Evolutionary conservation across 2,888 invertebrate genomes (phyloP).

Genomic region (Charanyca ferruginea): DNA sequence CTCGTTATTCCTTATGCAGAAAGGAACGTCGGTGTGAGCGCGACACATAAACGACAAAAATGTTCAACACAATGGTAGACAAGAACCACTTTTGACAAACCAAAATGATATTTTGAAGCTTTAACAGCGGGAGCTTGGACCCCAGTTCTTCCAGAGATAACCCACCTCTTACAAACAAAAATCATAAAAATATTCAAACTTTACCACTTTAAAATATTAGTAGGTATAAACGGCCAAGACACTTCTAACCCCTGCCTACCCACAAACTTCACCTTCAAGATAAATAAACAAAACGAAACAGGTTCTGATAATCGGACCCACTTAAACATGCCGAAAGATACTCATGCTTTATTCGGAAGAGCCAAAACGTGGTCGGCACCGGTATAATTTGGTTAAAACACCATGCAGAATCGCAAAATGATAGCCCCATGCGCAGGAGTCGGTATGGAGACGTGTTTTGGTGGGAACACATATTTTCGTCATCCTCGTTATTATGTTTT

Average conservation of each 20-base stretch:
- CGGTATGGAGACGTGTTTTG: slow-evolving; percentile 48
- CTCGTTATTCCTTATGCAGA: too few relatives aligned
- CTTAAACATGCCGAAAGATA: slow-evolving; percentile 47
- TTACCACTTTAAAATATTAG: too few relatives aligned
- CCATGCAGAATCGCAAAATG: slow-evolving; percentile 64
- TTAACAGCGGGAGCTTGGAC: too few relatives aligned
- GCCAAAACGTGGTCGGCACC: slow-evolving; percentile 46
- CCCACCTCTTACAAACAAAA: too few relatives aligned
- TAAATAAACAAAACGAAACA: slow-evolving; percentile 52
- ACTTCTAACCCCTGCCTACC: not conserved
- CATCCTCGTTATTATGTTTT: slow-evolving; percentile 41
- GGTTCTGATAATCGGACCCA: slow-evolving; percentile 47
- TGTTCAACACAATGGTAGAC: too few relatives aligned
- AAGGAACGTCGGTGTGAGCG: too few relatives aligned
- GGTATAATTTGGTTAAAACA: slow-evolving; percentile 61
- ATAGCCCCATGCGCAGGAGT: slow-evolving; percentile 52
- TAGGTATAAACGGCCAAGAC: too few relatives aligned
- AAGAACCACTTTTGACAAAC: too few relatives aligned
- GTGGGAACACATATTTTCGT: slow-evolving; percentile 47
- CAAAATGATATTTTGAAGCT: too few relatives aligned
- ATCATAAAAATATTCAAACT: too few relatives aligned
- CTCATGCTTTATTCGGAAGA: slow-evolving; percentile 50
- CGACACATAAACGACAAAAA: too few relatives aligned
- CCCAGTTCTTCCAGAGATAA: too few relatives aligned
- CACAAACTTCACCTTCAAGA: slow-evolving; percentile 17